Conservation (phyloP, 2,888 invertebrate genomes). For the Fragum sueziense region DNA sequence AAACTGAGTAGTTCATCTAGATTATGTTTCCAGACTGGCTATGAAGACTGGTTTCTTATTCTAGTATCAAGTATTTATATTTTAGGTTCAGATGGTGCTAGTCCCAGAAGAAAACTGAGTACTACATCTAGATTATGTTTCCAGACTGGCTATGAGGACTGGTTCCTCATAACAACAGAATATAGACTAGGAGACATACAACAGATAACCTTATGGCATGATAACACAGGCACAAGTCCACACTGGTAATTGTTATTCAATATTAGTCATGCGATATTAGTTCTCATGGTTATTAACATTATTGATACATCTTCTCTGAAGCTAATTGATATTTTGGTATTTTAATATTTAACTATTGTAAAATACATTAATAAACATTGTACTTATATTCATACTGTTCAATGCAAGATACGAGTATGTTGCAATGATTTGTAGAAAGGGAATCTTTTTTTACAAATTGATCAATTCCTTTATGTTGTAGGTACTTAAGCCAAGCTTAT, state of each 20-base stretch:
- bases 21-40: constrained; percentile 69
- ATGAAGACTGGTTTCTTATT: constrained; percentile 77
- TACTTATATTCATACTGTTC: too few relatives aligned
- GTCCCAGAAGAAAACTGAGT: constrained; percentile 57
- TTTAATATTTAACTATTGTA: too few relatives aligned
- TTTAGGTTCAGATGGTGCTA: constrained; percentile 52
- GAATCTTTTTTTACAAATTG: too few relatives aligned
- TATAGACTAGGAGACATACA: constrained; percentile 67
- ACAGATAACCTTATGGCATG: constrained; percentile 74
- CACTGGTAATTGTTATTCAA: constrained; percentile 70
- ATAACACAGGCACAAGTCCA: constrained; percentile 72
- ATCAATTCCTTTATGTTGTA: too few relatives aligned
- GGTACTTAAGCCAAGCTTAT: constrained; percentile 73
- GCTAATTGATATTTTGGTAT: too few relatives aligned
- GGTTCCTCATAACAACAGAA: constrained; percentile 73
- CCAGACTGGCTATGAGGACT: constrained; percentile 73
- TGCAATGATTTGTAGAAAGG: too few relatives aligned
- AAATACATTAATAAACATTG: too few relatives aligned
- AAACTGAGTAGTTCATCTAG: constrained; percentile 54
- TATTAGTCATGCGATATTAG: too few relatives aligned
- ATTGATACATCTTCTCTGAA: too few relatives aligned
- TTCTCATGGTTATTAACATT: too few relatives aligned
- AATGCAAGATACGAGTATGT: too few relatives aligned
- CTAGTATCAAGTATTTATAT: too few relatives aligned
- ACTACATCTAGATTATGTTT: constrained; percentile 61